Conservation (phyloP, 2,113 vertebrate species). For the Phaethon lepturus region DNA sequence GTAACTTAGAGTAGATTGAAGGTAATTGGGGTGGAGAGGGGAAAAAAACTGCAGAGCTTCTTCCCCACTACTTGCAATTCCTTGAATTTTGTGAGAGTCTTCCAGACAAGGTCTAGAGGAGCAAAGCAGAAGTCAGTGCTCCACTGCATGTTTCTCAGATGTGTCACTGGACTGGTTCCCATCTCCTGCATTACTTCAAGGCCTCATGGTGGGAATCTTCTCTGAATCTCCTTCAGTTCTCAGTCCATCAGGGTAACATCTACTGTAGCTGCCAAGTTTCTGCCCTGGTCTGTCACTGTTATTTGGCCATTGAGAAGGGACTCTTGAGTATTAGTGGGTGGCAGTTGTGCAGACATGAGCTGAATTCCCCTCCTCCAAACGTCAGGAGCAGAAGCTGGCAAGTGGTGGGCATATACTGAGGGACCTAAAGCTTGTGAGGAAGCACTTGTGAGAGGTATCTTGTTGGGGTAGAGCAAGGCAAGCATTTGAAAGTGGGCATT, state of each 20-base stretch:
- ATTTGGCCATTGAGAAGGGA: not conserved
- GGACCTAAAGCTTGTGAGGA: not conserved
- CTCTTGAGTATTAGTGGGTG: not conserved
- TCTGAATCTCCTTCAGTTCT: not conserved
- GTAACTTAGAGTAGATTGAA: not conserved
- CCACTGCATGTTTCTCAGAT: rapidly evolving
- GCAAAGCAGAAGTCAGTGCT: rapidly evolving
- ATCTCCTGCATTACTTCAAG: not conserved
- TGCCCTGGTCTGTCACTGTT: not conserved
- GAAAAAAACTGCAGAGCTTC: not conserved
- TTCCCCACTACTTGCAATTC: not conserved
- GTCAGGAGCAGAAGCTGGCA: not conserved
- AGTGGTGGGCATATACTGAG: not conserved
- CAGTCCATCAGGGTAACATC: not conserved
- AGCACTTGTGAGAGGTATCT: not conserved
- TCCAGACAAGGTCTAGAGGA: not conserved
- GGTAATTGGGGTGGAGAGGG: not conserved
- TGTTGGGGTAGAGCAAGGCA: not conserved
- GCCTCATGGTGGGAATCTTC: not conserved
- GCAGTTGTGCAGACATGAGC: not conserved
- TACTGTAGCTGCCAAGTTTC: not conserved
- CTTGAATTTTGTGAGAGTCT: not conserved
- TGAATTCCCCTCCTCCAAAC: not conserved
- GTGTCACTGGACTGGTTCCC: not conserved
- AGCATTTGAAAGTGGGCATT: not conserved